Percentiles rank a stretch among this genome's conserved stretches.
Conservation (phyloP, 2,888 invertebrate genomes). For the Archips xylosteana region DNA sequence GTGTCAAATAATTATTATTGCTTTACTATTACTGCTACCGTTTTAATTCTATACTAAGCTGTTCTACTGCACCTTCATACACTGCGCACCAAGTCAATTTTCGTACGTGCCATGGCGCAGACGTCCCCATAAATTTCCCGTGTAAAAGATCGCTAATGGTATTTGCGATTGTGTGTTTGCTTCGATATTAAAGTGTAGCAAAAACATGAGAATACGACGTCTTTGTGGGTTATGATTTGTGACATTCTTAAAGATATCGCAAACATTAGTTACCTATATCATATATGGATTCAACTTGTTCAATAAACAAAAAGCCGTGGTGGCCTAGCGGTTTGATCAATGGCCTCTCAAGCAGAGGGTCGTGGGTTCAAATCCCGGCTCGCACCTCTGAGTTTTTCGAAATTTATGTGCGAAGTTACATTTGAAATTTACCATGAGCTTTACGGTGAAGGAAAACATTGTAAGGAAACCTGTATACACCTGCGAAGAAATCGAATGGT, state of each 20-base stretch:
- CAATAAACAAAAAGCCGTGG: not conserved
- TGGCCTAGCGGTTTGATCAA: no score
- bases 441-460: no score
- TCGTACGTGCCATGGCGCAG: constrained; percentile 66
- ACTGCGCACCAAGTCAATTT: constrained; percentile 68
- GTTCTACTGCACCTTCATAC: not conserved
- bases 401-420: no score
- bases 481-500: no score
- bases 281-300: not conserved
- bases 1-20: no score
- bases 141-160: constrained; percentile 79
- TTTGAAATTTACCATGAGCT: no score
- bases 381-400: no score
- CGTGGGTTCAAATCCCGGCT: no score
- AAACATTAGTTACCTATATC: not conserved
- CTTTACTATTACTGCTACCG: no score
- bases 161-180: constrained; percentile 62
- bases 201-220: constrained; percentile 33
- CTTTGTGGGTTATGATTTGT: constrained; percentile 31
- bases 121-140: constrained; percentile 76
- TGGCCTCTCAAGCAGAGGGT: no score
- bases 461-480: no score
- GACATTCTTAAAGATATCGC: not conserved
- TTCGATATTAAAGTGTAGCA: constrained; percentile 63
- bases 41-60: not conserved